phyloP scores from a whole-genome alignment of 2,888 invertebrate genomes.

The Stenolophus ochropezus region DNA sequence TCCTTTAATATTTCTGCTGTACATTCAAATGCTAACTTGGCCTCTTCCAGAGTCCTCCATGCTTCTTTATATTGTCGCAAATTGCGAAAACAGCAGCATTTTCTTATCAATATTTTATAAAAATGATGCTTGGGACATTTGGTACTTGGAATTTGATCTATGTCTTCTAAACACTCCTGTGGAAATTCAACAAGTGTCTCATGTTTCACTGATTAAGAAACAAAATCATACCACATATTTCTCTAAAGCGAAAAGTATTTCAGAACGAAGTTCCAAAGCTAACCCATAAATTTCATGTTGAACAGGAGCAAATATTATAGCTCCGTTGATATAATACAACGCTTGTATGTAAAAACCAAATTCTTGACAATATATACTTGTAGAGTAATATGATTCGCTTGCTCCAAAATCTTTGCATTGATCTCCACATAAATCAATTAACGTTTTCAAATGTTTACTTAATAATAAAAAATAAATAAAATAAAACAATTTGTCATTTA shows the following conservation, averaged over 20 bases:
- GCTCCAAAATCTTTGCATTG: not conserved
- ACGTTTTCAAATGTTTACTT: not conserved
- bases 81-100: not conserved
- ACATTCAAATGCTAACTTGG: not conserved
- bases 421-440: not conserved
- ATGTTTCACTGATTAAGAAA: not conserved
- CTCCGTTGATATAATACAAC: not conserved
- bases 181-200: not conserved
- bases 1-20: not conserved
- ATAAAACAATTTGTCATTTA: not conserved
- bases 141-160: not conserved
- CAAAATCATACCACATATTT: not conserved
- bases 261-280: not conserved
- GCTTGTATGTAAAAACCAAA: not conserved
- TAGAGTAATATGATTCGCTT: not conserved
- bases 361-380: not conserved
- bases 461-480: too few relatives aligned
- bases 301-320: not conserved
- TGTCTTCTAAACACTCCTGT: not conserved
- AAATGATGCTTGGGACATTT: not conserved
- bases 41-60: not conserved
- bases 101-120: not conserved
- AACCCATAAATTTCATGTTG: slow-evolving; percentile 2
- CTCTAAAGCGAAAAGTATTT: not conserved
- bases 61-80: not conserved